Percentiles rank a stretch among this genome's conserved stretches.
Evolutionary conservation across 1,140 invertebrate genomes (phyloP).

Genomic region (Triops longicaudatus): DNA sequence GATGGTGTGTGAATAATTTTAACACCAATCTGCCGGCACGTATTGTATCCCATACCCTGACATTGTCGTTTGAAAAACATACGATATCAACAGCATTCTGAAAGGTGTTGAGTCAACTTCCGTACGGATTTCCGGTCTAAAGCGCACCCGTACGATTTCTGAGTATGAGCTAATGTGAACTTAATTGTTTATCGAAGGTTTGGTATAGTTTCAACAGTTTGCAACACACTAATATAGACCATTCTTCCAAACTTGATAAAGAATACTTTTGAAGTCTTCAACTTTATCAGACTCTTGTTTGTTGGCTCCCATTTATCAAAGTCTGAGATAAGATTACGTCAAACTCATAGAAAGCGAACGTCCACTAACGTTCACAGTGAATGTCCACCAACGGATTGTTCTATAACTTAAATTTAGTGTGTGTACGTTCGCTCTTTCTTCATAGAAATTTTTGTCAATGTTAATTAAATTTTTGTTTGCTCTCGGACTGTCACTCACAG

Average conservation of each 20-base stretch:
- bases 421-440: background rate
- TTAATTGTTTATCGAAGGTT: background rate
- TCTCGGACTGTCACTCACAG: background rate
- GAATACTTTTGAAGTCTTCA: too few species aligned
- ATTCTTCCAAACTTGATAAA: background rate
- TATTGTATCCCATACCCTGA: too few species aligned
- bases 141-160: background rate
- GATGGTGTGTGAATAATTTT: too few species aligned
- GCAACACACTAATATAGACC: too few species aligned
- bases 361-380: background rate
- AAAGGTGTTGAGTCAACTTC: too few species aligned
- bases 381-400: constrained; percentile 3
- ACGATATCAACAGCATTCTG: too few species aligned
- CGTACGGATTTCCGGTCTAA: background rate
- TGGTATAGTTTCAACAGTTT: background rate
- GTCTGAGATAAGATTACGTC: background rate
- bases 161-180: background rate
- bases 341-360: background rate
- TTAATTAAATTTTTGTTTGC: background rate
- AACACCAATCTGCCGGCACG: too few species aligned
- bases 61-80: too few species aligned
- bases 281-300: background rate
- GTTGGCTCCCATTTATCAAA: background rate
- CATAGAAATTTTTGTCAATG: background rate
- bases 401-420: background rate